phyloP scores from a whole-genome alignment of 2,113 vertebrate genomes.

The Canis aureus region DNA sequence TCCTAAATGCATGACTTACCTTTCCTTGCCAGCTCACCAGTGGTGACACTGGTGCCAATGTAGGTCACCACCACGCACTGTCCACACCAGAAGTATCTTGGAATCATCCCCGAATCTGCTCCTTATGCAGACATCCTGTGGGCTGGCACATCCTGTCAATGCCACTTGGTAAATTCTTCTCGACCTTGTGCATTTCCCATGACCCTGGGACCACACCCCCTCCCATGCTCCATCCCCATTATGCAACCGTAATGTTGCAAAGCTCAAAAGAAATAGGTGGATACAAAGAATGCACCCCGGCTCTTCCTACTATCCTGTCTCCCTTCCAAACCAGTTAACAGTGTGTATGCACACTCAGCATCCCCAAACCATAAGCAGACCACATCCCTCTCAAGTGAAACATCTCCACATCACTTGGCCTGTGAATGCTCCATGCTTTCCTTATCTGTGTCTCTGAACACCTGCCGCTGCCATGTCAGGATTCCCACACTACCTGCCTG shows the following conservation, averaged over 20 bases:
- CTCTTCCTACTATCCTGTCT: not conserved
- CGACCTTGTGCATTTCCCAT: no score
- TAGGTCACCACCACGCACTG: fast-evolving
- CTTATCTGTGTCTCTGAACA: fast-evolving
- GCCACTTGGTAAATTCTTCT: not conserved
- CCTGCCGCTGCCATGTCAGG: not conserved
- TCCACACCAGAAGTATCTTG: not conserved
- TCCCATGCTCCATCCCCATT: not conserved
- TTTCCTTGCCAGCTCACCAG: not conserved
- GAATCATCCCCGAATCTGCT: no score
- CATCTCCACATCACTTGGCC: not conserved
- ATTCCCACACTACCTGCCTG: not conserved
- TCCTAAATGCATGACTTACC: not conserved
- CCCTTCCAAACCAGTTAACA: not conserved
- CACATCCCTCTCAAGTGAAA: not conserved
- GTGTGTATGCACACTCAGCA: not conserved
- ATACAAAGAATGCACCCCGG: not conserved
- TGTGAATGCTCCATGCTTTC: not conserved
- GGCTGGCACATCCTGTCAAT: not conserved
- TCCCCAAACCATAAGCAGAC: not conserved
- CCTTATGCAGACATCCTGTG: not conserved
- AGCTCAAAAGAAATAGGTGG: not conserved
- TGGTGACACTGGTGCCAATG: fast-evolving
- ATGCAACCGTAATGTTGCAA: not conserved
- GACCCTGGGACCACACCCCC: fast-evolving